phyloP scores from a whole-genome alignment of 2,797 vertebrate genomes.

The Remorina albescens region DNA sequence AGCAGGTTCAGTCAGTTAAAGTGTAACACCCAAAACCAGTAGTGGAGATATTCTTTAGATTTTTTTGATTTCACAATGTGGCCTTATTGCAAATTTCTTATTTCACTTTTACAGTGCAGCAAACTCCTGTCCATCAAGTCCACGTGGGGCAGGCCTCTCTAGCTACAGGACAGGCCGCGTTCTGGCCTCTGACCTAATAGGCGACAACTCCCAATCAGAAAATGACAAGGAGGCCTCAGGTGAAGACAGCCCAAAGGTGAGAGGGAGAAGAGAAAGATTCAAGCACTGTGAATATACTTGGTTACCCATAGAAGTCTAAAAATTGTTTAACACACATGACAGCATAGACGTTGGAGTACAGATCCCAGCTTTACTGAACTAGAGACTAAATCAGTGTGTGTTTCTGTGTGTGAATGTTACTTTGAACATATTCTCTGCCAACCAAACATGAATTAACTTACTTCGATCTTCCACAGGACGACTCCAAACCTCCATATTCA shows the following conservation, averaged over 20 bases:
- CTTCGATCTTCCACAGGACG: constrained; percentile 84
- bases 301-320: constrained; percentile 68
- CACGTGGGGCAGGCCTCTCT: constrained; percentile 95
- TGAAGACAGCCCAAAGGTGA: constrained; percentile 98
- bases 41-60: no score
- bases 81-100: neutral
- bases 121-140: constrained; percentile 98
- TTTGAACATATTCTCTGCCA: neutral
- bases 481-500: constrained; percentile 98
- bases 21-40: no score
- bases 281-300: constrained; percentile 14
- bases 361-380: no score
- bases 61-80: neutral
- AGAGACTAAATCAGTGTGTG: no score
- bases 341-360: constrained; percentile 58
- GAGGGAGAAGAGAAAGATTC: neutral
- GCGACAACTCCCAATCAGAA: constrained; percentile 95
- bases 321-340: constrained; percentile 43
- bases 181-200: constrained; percentile 93
- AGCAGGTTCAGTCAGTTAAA: no score
- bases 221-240: constrained; percentile 98
- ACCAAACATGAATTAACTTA: neutral
- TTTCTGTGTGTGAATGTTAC: neutral
- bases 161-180: constrained; percentile 94
- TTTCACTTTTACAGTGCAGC: constrained; percentile 87